Conservation (phyloP, 2,113 vertebrate genomes). For the Formicarius rufipectus region DNA sequence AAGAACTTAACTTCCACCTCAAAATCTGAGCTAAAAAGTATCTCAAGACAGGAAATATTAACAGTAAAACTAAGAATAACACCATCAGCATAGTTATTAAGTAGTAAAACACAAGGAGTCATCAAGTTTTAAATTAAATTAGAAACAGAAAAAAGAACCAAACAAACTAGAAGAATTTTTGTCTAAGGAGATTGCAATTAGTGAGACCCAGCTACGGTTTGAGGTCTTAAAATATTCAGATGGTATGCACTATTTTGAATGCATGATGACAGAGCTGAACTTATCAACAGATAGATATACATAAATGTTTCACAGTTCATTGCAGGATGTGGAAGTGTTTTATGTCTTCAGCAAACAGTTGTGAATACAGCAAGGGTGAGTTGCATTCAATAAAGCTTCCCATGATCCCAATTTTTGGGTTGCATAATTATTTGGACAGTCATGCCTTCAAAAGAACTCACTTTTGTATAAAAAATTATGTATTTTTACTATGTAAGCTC, state of each 20-base stretch:
- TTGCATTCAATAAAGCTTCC: neutral
- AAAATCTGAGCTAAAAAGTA: neutral
- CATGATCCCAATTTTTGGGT: neutral
- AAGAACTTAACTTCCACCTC: neutral
- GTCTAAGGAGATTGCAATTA: conserved; percentile 25
- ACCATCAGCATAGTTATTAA: neutral
- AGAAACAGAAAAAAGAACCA: neutral
- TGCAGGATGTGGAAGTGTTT: neutral
- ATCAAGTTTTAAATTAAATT: conserved; percentile 6
- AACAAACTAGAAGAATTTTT: conserved; percentile 2
- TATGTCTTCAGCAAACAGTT: neutral
- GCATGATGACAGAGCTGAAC: neutral
- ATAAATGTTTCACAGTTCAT: neutral
- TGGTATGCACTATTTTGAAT: neutral
- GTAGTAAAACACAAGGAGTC: neutral
- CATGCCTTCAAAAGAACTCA: neutral
- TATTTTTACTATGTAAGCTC: neutral
- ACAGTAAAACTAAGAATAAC: conserved; percentile 2
- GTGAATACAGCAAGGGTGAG: neutral
- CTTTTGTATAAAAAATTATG: neutral
- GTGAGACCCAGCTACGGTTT: neutral
- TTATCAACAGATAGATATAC: neutral
- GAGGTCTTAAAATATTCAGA: neutral
- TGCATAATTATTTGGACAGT: neutral
- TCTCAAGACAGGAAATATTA: neutral